A percentile compares a stretch with the other conserved stretches of the same genome.
Evolutionary conservation across 2,113 vertebrate genomes (phyloP).

Genomic region (Gnathonemus echidnorhynchus): DNA sequence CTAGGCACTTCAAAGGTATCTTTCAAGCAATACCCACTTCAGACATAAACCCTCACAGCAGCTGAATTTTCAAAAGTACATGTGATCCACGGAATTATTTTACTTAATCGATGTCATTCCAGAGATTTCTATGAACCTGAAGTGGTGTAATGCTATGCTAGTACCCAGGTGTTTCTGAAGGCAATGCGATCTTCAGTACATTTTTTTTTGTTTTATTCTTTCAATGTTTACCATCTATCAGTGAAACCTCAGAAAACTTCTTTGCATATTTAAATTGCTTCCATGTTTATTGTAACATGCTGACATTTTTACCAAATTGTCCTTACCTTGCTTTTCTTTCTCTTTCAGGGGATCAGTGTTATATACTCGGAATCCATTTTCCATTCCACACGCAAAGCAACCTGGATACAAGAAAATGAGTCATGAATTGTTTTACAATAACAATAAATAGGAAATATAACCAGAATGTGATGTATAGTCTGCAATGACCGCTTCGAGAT

Average conservation of each 20-base stretch:
- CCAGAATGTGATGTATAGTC: background rate
- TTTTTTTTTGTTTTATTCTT: background rate
- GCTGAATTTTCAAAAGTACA: background rate
- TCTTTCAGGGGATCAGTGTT: conserved; percentile 98
- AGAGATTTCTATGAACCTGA: background rate
- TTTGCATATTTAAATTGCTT: background rate
- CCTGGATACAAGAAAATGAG: conserved; percentile 56
- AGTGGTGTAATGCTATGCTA: background rate
- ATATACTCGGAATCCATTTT: conserved; percentile 96
- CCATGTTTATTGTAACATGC: background rate
- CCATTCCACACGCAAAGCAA: conserved; percentile 98
- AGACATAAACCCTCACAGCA: background rate
- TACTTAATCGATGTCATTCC: background rate
- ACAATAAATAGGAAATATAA: background rate
- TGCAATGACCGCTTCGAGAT: background rate
- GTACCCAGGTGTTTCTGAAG: background rate
- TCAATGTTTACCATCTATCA: background rate
- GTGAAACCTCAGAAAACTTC: background rate
- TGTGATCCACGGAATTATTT: background rate
- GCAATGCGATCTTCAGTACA: background rate
- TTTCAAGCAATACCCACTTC: background rate
- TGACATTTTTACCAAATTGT: too few relatives aligned
- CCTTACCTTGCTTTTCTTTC: conserved; percentile 96
- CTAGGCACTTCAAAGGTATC: background rate
- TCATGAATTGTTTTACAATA: background rate